Evolutionary conservation across 1,140 invertebrate genomes (phyloP), one percentile per base, ranked within the genome.

Genomic region (Drosophila nikananu): DNA sequence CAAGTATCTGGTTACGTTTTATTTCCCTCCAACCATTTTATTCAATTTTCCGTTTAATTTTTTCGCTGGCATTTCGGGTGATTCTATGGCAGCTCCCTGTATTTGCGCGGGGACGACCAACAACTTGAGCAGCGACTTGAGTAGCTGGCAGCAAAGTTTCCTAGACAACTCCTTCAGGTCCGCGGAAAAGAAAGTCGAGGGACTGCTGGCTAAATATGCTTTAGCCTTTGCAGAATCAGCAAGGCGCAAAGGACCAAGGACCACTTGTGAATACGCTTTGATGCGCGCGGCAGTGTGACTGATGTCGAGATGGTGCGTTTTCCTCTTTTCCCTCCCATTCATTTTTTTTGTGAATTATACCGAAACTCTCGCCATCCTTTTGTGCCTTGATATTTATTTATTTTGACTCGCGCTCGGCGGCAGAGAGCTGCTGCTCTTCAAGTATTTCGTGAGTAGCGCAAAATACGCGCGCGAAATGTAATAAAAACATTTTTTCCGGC

Each of bases 221-320:
- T 89, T 91, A 82, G 84, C 79, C 83, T 84, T 91, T 91, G 80
- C 70, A 63, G 75, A 91, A 84, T 91, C 83, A 86, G 89, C 73
- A 71, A 80, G 86, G 89, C 89, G 81, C 81, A 80, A 89, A 90
- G 84, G 81, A 89, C 84, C 84, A 42, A 67, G 64, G 67, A 70
- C 71, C 71, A 91, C 89, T 91, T 91, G 83, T 91, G 83, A 91
- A 91, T 89, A 91, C 89, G 89, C 89, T 91, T 91, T 91, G 89
- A 91, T 91, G 89, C 81, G 89, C 84, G 70, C 86, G 77, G 80
- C 82, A 81, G 72, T 91, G 80, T 87, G 77, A 86, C 73, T 91
- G 87, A 81, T 60, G 68, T 39, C 12, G 54, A 37, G 54, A 37
- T 37, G 54, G 54, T 55, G 35, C 13, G 52, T 37, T 37, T 62